Base-by-base conservation (phyloP, 1,140 invertebrate species). In the Megathymus violae region DNA sequence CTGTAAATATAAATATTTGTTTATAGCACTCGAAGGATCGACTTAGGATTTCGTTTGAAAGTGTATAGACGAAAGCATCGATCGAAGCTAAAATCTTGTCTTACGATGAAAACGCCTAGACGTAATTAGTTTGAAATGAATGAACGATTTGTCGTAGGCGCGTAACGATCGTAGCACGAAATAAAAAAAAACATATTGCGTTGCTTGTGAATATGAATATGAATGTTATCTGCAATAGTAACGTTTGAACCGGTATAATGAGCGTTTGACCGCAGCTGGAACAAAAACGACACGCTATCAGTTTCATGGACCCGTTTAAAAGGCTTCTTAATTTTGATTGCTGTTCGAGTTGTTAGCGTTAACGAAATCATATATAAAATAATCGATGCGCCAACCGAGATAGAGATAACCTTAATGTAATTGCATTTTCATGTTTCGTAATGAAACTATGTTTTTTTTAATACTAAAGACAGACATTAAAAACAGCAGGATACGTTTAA, bases 1-100 rank as follows among this genome's bases (percentile, higher is more conserved):
- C 14, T 2, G 34, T 51, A 16, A 17, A n/a, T n/a, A n/a, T n/a
- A n/a, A n/a, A n/a, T n/a, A n/a, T n/a, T n/a, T n/a, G n/a, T 41
- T 41, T 52, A 17, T 52, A 52, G 36, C 51, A 54, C 36, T 54
- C 51, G 22, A 25, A 7, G 51, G 27, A 54, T 41, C 25, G 36
- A 36, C 13, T 11, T 46, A 46, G 16, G 15, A 3, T 43, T n/a
- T 11, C 1, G 22, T 11, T 27, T 50, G 27, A 9, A 31, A 31
- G 9, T 31, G 27, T 31, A 7, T 9, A 31, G 27, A 31, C 4
- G 9, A 31, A 7, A 31, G 27, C 9, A n/a, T n/a, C n/a, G n/a
- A 4, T 31, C 27, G 27, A 31, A 31, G 27, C 1, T 31, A 31
- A 31, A 4, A 25, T 25, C 6, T 4, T 31, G 27, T 9, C 27